Base-by-base conservation (phyloP, 64 coral and sea anemone genomes). In the Dendrophyllia cribrosa region DNA sequence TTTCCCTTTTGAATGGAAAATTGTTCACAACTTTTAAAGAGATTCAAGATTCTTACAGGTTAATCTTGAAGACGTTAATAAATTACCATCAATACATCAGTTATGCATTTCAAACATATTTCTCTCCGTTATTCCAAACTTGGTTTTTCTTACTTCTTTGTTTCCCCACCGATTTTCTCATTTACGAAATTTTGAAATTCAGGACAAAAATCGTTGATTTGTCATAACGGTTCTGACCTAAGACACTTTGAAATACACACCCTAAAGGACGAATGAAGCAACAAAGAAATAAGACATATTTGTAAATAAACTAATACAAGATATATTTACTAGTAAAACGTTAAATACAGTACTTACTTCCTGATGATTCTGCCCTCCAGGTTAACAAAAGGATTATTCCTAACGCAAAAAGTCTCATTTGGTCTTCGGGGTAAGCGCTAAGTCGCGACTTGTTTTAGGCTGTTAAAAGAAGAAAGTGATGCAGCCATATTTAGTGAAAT, bases 81-180 rank as follows among this genome's bases (percentile, higher is more conserved):
- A 83, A 64, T 67, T 67, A 67, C 43, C 44, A 83, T 20, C 16
- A 83, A 7, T 51, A 50, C 17, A 83, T 83, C 20, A 51, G 58
- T 63, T 83, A 83, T 83, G 80, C 80, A 83, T 83, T 83, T 19
- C 61, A 67, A 49, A 50, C 60, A 83, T 83, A 51, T 83, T 83
- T 67, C 9, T 50, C 5, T 50, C 80, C 44, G 25, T 66, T 66
- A 51, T 3, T 64, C n/a, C 20, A 48, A 21, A 55, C 26, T 17
- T 67, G 8, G 7, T 23, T 64, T 64, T 64, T 17, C 14, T 64
- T 64, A 7, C 55, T 58, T 58, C 55, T 13, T 13, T 58, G 55
- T 58, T 75, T 75, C 14, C 9, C 7, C 5, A 11, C 19, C 45
- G 1, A 3, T 9, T 81, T 46, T 62, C 5, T 7, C 56, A 1